Evolutionary conservation across 2,113 vertebrate species (phyloP), one percentile per base, ranked within the genome.

Genomic region (Alouatta palliata): DNA sequence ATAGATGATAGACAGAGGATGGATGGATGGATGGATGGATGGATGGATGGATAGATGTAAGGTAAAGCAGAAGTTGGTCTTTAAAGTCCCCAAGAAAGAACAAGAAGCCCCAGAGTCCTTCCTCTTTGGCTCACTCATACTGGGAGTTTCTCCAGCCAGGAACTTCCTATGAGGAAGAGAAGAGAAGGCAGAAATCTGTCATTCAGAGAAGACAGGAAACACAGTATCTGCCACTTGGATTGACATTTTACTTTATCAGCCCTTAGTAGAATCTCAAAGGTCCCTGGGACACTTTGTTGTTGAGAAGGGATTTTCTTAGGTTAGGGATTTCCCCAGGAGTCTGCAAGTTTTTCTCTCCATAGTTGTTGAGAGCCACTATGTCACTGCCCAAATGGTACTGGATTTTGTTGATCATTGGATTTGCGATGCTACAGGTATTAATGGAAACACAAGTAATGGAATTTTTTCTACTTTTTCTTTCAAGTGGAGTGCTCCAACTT

Each of bases 281-380:
- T 91, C 94, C 56, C 90, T 84, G 90, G 91, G 95, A 76, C 96
- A 92, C 92, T 96, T 81, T 56, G 76, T 92, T 95, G 81, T 92
- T 75, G 32, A 14, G 32, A 86, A 97, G 94, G 95, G 77, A 84
- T 83, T 97, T 97, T 92, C 89, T 94, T 37, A 70, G 54, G 52
- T 80, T 84, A 84, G 96, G 95, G 95, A 84, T 89, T 97, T 96
- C 94, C 97, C 97, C 91, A 90, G 68, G 45, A 95, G 93, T 70
- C n/a, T 70, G 71, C 66, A 91, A 83, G 3, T 93, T 96, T 96
- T 88, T 66, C 84, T 91, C 75, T 94, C 61, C 93, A 40, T 35
- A 61, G 45, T 71, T 95, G 73, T n/a, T 2, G 13, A 86, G 40
- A 90, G 70, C 19, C 56, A 47, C 75, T 76, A 14, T 68, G 85